Percentiles rank a stretch among this genome's conserved stretches.
phyloP scores from a whole-genome alignment of 2,113 vertebrate species.

The Tychaedon coryphoeus region DNA sequence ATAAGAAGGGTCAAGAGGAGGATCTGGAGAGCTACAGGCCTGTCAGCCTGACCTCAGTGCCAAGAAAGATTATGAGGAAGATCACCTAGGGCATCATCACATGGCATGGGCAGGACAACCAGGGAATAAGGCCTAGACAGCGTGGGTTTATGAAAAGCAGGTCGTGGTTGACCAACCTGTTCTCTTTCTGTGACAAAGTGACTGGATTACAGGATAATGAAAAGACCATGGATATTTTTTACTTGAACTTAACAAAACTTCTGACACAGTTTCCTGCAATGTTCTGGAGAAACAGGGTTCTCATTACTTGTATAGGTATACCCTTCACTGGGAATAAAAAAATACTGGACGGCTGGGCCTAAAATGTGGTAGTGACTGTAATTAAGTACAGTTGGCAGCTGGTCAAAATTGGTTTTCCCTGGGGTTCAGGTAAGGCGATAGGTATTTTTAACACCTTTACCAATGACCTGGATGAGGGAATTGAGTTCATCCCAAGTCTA shows the following conservation, averaged over 20 bases:
- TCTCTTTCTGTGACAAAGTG: not conserved
- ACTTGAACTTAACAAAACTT: not conserved
- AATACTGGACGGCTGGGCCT: too few relatives aligned
- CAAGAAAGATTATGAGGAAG: not conserved
- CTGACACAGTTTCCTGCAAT: not conserved
- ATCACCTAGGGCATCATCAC: not conserved
- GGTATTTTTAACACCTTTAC: not conserved
- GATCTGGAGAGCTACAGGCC: not conserved
- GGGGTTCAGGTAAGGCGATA: not conserved
- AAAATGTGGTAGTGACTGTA: accelerated
- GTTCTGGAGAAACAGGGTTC: not conserved
- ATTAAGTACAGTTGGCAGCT: not conserved
- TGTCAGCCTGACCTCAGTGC: not conserved
- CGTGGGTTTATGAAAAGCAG: not conserved
- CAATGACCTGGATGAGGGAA: not conserved
- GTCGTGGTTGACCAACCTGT: accelerated
- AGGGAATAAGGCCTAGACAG: too few relatives aligned
- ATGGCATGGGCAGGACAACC: not conserved
- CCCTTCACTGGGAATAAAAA: too few relatives aligned
- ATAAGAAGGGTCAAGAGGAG: not conserved
- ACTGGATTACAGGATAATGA: not conserved
- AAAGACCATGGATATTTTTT: not conserved
- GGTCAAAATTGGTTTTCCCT: not conserved
- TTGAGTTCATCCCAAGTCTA: not conserved
- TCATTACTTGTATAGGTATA: not conserved